Base-by-base conservation (phyloP, 2,113 vertebrate species). In the Cepphus grylle region DNA sequence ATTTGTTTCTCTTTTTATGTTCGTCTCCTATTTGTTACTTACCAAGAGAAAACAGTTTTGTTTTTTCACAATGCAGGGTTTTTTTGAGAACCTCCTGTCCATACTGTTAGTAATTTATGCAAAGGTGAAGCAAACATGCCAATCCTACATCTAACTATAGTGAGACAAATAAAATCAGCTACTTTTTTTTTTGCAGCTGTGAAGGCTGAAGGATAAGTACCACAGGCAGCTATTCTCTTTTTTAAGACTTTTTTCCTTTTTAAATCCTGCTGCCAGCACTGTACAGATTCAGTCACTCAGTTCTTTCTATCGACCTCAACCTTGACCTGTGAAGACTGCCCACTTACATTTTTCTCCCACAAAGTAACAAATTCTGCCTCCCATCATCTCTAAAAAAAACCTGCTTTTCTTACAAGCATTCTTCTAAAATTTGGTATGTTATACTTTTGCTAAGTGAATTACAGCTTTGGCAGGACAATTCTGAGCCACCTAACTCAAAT, bases 121-220 rank as follows among this genome's bases (percentile, higher is more conserved):
- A 90, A 58, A 97, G 91, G 85, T 96, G 95, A 97, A 96, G 84
- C 81, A 96, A 95, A 97, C 93, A 88, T 93, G 95, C 69, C 95
- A 95, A 96, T 96, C 93, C 85, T 84, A 90, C 81, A 89, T 80
- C 88, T 52, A 86, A 92, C 95, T 86, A 70, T 23, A 90, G 72
- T 86, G 91, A 96, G 91, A 83, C 62, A 96, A 96, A 97, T 80
- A 93, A 94, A 84, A 97, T 94, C 92, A 94, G 87, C 55, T 76
- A 78, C 81, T 88, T 91, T 89, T 40, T 40, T 49, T 81, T 88
- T 88, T 93, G 26, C 79, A 87, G 63, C 89, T 89, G 47, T 93
- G 77, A 93, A 92, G 86, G 84, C 25, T 97, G 95, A 96, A 94
- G 69, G 86, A 86, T 93, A 97, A 94, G 74, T 58, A 96, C 67